A percentile compares a stretch with the other conserved stretches of the same genome.
Conservation (phyloP, 2,888 invertebrate species). For the Temnothorax rugatulus region DNA sequence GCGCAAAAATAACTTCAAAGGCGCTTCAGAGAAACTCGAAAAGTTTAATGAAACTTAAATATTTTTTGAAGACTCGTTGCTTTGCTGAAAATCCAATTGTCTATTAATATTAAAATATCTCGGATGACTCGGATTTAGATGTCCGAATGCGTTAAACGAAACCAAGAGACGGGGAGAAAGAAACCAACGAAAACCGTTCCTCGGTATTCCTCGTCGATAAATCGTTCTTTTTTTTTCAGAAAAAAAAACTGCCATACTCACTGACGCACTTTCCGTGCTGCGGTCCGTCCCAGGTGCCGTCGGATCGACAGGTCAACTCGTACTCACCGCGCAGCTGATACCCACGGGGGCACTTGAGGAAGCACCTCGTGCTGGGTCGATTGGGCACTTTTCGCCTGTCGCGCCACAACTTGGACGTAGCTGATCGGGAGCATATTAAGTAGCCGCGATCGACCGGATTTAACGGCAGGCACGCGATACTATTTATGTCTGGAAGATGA, state of each 20-base stretch:
- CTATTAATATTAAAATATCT: neutral
- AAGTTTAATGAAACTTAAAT: conserved; percentile 20
- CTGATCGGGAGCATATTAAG: conserved; percentile 85
- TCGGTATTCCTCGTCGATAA: neutral
- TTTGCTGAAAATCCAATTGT: neutral
- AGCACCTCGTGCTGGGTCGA: conserved; percentile 87
- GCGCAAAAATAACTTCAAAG: neutral
- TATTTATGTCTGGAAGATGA: conserved; percentile 77
- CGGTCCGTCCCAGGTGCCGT: conserved; percentile 86
- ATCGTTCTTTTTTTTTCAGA: neutral
- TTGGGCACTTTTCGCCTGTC: conserved; percentile 81
- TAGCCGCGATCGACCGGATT: conserved; percentile 86
- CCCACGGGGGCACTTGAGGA: conserved; percentile 86
- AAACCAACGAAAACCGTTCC: neutral
- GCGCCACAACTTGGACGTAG: conserved; percentile 78
- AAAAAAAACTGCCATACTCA: conserved; percentile 78
- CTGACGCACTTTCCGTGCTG: conserved; percentile 86
- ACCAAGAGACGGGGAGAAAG: neutral
- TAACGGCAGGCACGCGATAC: conserved; percentile 85
- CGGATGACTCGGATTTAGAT: neutral
- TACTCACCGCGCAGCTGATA: conserved; percentile 86
- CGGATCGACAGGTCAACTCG: conserved; percentile 85
- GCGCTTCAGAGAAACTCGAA: neutral
- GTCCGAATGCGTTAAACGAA: neutral
- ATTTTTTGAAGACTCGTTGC: neutral